phyloP scores from a whole-genome alignment of 2,888 invertebrate species.

The Clostera curtula region DNA sequence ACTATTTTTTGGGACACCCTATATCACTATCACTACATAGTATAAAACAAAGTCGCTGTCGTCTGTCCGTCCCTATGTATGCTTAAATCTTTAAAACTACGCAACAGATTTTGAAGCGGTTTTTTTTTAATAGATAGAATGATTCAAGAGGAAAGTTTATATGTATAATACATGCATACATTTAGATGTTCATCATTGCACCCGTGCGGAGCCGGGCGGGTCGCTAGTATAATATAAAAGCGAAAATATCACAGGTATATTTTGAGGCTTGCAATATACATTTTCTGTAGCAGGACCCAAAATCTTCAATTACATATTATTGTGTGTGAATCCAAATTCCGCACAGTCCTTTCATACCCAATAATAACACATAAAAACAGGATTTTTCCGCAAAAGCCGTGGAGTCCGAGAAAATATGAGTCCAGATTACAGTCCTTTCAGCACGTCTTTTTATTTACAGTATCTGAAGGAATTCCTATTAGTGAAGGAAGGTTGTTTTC shows the following conservation, averaged over 20 bases:
- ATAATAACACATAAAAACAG: conserved; percentile 43
- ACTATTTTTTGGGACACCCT: too few relatives aligned
- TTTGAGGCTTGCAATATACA: too few relatives aligned
- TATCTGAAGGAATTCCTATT: conserved; percentile 66
- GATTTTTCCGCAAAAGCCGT: conserved; percentile 47
- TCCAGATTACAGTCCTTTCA: conserved; percentile 46
- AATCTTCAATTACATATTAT: conserved; percentile 21
- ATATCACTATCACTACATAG: too few relatives aligned
- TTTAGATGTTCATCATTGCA: too few relatives aligned
- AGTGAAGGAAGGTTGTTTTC: conserved; percentile 54
- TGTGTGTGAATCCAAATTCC: conserved; percentile 28
- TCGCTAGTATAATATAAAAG: background rate
- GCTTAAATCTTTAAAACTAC: too few relatives aligned
- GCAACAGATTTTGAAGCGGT: too few relatives aligned
- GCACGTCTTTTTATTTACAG: conserved; percentile 69
- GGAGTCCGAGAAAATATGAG: conserved; percentile 53
- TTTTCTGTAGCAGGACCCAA: conserved; percentile 12
- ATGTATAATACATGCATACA: too few relatives aligned
- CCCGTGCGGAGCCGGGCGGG: too few relatives aligned
- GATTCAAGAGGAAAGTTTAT: too few relatives aligned
- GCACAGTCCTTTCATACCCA: conserved; percentile 26
- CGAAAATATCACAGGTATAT: background rate
- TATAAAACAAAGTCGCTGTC: too few relatives aligned
- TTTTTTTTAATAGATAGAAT: too few relatives aligned
- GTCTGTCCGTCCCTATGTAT: too few relatives aligned